Conservation (phyloP, 2,113 vertebrate genomes). For the Poeciliopsis occidentalis region DNA sequence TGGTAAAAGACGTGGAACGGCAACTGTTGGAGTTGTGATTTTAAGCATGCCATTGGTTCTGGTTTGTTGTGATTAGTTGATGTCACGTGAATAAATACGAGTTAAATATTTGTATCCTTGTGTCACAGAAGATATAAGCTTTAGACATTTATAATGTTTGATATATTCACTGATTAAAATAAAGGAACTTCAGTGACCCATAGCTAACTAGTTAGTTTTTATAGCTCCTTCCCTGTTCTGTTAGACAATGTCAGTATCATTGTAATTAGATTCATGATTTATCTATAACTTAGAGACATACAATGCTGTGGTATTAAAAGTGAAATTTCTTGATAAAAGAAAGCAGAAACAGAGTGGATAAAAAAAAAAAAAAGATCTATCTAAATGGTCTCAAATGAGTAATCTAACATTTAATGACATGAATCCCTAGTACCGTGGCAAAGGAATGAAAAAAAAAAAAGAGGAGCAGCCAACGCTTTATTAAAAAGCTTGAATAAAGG, state of each 20-base stretch:
- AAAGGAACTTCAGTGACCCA: conserved; percentile 17
- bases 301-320: conserved; percentile 49
- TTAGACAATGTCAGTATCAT: conserved; percentile 61
- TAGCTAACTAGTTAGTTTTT: conserved; percentile 16
- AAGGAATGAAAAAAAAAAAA: conserved; percentile 39
- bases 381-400: conserved; percentile 58
- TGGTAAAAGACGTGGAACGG: too few species aligned
- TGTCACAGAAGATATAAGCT: conserved; percentile 29
- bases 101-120: too few species aligned
- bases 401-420: conserved; percentile 64
- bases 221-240: conserved; percentile 55
- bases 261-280: conserved; percentile 64
- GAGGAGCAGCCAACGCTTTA: conserved; percentile 46
- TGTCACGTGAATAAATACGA: too few species aligned
- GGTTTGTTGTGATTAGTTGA: not conserved
- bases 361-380: conserved; percentile 41
- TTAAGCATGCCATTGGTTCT: not conserved
- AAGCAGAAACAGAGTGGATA: conserved; percentile 50
- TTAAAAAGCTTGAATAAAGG: conserved; percentile 72
- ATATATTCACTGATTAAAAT: conserved; percentile 30
- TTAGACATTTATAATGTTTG: conserved; percentile 30
- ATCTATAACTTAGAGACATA: conserved; percentile 42
- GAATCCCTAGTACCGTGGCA: conserved; percentile 52
- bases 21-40: too few species aligned
- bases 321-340: conserved; percentile 39